phyloP scores from a whole-genome alignment of 1,140 invertebrate genomes.

The Diorhabda elongata region DNA sequence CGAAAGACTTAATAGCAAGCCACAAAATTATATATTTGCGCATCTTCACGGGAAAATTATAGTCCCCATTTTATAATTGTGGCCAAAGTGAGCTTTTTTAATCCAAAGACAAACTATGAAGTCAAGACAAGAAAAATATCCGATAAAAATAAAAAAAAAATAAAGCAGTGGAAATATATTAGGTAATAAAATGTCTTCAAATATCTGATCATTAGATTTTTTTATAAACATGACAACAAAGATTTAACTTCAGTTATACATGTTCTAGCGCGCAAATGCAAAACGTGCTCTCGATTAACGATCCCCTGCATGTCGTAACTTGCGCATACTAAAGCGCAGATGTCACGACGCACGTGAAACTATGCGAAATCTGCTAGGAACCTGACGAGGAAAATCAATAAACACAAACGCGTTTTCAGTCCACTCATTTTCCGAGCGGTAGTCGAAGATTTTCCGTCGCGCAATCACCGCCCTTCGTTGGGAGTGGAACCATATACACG shows the following conservation, averaged over 20 bases:
- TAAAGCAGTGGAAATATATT: too few species aligned
- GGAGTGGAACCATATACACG: not conserved
- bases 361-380: constrained; percentile 4
- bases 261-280: not conserved
- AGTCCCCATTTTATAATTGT: too few species aligned
- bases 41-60: too few species aligned
- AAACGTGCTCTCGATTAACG: constrained; percentile 9
- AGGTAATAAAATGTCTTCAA: too few species aligned
- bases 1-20: too few species aligned
- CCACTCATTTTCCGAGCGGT: not conserved
- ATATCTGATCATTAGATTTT: too few species aligned
- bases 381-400: not conserved
- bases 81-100: too few species aligned
- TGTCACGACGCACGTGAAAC: not conserved
- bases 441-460: constrained; percentile 4
- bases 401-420: not conserved
- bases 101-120: too few species aligned
- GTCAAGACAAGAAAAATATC: too few species aligned
- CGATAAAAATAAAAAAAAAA: too few species aligned
- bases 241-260: not conserved
- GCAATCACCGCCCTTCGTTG: not conserved
- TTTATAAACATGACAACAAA: too few species aligned
- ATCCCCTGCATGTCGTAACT: constrained; percentile 8
- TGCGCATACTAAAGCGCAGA: not conserved
- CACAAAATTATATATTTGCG: too few species aligned